Percentiles rank a stretch among this genome's conserved stretches.
Evolutionary conservation across 2,113 vertebrate species (phyloP).

Genomic region (Colossoma macropomum): DNA sequence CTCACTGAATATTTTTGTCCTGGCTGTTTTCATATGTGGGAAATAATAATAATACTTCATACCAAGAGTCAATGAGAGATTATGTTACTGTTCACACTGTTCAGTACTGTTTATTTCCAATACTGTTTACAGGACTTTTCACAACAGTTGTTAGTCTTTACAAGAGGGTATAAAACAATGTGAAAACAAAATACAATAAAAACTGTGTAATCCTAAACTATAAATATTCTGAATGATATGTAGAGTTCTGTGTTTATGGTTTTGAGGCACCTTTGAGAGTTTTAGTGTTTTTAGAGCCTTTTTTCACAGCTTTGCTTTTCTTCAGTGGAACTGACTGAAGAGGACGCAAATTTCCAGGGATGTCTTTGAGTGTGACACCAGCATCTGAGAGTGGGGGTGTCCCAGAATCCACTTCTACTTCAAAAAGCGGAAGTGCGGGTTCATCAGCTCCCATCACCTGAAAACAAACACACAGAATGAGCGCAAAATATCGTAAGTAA

Average conservation of each 20-base stretch:
- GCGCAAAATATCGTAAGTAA: too few relatives aligned
- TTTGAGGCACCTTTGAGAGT: not conserved
- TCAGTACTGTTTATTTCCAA: not conserved
- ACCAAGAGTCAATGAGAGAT: too few relatives aligned
- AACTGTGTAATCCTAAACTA: too few relatives aligned
- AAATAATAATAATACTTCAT: too few relatives aligned
- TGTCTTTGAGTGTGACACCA: not conserved
- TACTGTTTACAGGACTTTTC: not conserved
- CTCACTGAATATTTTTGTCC: too few relatives aligned
- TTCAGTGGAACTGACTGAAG: not conserved
- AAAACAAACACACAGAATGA: not conserved
- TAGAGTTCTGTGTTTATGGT: not conserved
- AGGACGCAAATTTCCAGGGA: not conserved
- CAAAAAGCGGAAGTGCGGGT: not conserved
- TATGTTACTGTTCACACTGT: not conserved
- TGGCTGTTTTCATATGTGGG: too few relatives aligned
- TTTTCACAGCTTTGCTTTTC: slow-evolving; percentile 1
- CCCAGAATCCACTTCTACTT: slow-evolving; percentile 12
- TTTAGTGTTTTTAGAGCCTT: not conserved
- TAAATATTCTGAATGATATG: not conserved
- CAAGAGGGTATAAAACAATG: not conserved
- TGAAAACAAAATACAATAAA: too few relatives aligned
- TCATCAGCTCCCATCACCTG: not conserved
- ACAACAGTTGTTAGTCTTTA: not conserved
- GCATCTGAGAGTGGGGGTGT: not conserved